Percentiles rank a stretch among this genome's conserved stretches.
phyloP scores from a whole-genome alignment of 2,888 invertebrate species.

The Bhutanitis thaidina region DNA sequence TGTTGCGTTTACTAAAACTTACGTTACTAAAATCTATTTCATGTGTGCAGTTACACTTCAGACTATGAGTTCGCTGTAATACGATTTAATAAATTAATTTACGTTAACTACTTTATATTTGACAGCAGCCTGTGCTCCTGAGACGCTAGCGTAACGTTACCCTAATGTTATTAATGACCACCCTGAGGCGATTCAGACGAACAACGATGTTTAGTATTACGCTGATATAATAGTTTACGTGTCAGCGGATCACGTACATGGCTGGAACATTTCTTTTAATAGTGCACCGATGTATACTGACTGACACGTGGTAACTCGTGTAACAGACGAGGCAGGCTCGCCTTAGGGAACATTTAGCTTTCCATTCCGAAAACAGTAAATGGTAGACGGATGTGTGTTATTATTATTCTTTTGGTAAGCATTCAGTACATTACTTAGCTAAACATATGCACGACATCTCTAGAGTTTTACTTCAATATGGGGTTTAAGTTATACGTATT shows the following conservation, averaged over 20 bases:
- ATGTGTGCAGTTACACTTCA: no score
- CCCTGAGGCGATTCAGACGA: constrained; percentile 50
- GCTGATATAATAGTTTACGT: constrained; percentile 23
- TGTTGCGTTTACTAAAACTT: no score
- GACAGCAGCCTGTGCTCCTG: background rate
- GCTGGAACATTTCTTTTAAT: constrained; percentile 20
- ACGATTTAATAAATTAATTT: no score
- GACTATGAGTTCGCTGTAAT: no score
- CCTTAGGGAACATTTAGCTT: constrained; percentile 5
- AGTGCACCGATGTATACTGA: constrained; percentile 10
- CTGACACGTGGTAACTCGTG: constrained; percentile 4
- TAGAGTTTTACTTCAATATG: no score
- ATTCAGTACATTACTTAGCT: no score
- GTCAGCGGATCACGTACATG: constrained; percentile 19
- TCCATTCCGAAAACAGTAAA: background rate
- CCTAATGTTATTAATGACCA: constrained; percentile 53
- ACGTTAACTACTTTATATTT: no score
- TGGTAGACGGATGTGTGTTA: background rate
- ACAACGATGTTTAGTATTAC: constrained; percentile 29
- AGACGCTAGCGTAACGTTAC: background rate
- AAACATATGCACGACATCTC: no score
- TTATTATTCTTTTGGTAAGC: background rate
- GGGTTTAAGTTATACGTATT: no score
- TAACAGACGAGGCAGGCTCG: background rate
- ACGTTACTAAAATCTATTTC: no score